phyloP scores from a whole-genome alignment of 2,888 invertebrate species.

The Epinotia ramella region DNA sequence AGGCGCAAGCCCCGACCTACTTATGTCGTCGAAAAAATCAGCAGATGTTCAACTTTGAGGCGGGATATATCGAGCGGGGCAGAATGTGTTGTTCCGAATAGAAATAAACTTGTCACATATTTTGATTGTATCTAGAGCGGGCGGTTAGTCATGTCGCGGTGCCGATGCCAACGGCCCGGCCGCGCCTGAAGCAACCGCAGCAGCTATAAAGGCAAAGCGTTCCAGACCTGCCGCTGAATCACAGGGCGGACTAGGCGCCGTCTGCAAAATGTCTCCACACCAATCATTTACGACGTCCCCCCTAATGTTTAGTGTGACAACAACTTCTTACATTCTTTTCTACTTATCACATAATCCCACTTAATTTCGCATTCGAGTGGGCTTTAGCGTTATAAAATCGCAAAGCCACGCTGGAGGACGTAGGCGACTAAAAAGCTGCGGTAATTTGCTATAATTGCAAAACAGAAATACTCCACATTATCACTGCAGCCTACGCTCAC shows the following conservation, averaged over 20 bases:
- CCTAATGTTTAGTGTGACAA: constrained; percentile 51
- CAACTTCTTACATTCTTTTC: constrained; percentile 16
- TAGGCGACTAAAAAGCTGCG: constrained; percentile 14
- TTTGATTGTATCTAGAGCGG: constrained; percentile 85
- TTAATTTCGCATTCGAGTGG: constrained; percentile 25
- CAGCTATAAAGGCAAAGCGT: constrained; percentile 82
- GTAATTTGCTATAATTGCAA: constrained; percentile 38
- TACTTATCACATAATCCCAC: constrained; percentile 38
- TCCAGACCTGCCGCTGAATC: constrained; percentile 78
- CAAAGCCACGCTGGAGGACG: constrained; percentile 2
- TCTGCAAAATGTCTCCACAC: constrained; percentile 84
- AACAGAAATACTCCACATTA: constrained; percentile 41
- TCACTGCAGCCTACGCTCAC: constrained; percentile 45
- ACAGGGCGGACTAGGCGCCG: constrained; percentile 70
- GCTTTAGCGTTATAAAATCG: constrained; percentile 29
- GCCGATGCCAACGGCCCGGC: constrained; percentile 83
- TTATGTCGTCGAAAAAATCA: constrained; percentile 83
- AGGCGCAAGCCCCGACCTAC: constrained; percentile 83
- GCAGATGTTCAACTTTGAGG: constrained; percentile 81
- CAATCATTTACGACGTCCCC: constrained; percentile 69
- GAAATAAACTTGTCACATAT: constrained; percentile 86
- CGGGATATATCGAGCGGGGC: constrained; percentile 79
- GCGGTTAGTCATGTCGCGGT: constrained; percentile 82
- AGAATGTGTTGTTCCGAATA: constrained; percentile 83
- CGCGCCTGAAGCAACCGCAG: constrained; percentile 62